Percentiles rank a stretch among this genome's conserved stretches.
phyloP scores from a whole-genome alignment of 2,797 vertebrate genomes.

The Paramormyrops hopkinsi region DNA sequence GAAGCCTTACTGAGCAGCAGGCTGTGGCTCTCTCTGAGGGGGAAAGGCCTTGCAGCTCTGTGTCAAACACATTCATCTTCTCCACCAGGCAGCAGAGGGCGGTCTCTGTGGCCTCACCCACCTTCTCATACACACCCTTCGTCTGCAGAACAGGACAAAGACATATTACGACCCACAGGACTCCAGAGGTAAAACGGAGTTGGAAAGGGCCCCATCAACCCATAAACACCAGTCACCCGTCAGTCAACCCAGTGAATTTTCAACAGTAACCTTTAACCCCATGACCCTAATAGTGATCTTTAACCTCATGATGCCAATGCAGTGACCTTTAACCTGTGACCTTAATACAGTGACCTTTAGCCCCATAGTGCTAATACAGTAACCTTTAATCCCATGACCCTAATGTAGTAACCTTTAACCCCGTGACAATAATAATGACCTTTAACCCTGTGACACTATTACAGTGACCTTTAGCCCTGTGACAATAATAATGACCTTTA shows the following conservation, averaged over 20 bases:
- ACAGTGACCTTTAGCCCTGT: not conserved
- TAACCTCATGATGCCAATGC: not conserved
- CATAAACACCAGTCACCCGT: not conserved
- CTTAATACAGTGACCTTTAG: not conserved
- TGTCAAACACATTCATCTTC: conserved; percentile 73
- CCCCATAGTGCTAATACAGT: not conserved
- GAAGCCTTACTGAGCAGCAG: conserved; percentile 61
- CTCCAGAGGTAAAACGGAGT: not conserved
- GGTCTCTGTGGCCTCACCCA: conserved; percentile 70
- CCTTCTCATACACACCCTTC: conserved; percentile 67
- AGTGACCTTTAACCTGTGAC: not conserved
- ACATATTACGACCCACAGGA: not conserved
- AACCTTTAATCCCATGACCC: not conserved
- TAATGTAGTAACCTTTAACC: not conserved
- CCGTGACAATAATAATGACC: not conserved
- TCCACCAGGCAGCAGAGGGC: conserved; percentile 71
- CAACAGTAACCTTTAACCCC: not conserved
- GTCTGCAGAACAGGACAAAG: conserved; percentile 40
- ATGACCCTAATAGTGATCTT: not conserved
- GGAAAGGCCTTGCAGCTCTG: conserved; percentile 54
- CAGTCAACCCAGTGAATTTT: not conserved
- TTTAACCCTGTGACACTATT: not conserved
- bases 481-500: not conserved
- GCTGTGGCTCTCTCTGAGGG: conserved; percentile 61
- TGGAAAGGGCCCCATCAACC: not conserved